Evolutionary conservation across 1,140 invertebrate genomes (phyloP), one percentile per base, ranked within the genome.

Genomic region (Planococcus citri): DNA sequence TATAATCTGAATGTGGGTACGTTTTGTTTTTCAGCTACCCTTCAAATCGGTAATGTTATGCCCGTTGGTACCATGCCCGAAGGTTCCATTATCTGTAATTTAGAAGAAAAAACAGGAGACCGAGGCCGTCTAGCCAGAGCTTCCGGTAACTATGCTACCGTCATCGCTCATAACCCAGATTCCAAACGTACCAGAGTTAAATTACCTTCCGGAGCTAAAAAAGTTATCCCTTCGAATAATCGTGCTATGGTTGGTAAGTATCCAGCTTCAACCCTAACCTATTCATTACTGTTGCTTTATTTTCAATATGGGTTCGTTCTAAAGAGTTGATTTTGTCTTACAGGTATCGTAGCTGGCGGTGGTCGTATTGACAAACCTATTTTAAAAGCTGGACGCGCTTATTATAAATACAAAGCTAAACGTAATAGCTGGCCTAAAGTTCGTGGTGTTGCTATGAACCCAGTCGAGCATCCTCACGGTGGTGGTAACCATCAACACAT

Each of bases 361-460:
- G 97, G 97, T 76, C 88, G 97, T 86, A 98, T 98, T 78, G 97
- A 99, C 81, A 99, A 99, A 80, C 97, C 97, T 6, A 95, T 99
- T 73, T 81, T 99, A 77, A 99, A 99, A 81, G 97, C 97, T 78
- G 97, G 97, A 77, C 87, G 97, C 81, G 95, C 97, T 17, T 99
- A 99, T 80, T 94, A 97, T 80, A 99, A 99, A 80, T 99, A 97
- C 82, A 98, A 98, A 86, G 97, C 92, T 64, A 99, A 99, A 86
- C 88, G 97, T 78, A 99, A 99, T 84, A 96, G 94, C 86, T 97
- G 95, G 95, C 95, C 95, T 76, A 87, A 90, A 81, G 92, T 93
- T 75, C 86, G 90, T 83, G 90, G 90, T 91, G 90, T 92, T 79
- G 88, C 89, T 82, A 92, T 93, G 89, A 92, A 96, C 84, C 95